These are phyloP conservation scores for Protonibea diacanthus DNA, from an alignment of 2,797 vertebrate species.

Conservation along the genomic window DNA sequence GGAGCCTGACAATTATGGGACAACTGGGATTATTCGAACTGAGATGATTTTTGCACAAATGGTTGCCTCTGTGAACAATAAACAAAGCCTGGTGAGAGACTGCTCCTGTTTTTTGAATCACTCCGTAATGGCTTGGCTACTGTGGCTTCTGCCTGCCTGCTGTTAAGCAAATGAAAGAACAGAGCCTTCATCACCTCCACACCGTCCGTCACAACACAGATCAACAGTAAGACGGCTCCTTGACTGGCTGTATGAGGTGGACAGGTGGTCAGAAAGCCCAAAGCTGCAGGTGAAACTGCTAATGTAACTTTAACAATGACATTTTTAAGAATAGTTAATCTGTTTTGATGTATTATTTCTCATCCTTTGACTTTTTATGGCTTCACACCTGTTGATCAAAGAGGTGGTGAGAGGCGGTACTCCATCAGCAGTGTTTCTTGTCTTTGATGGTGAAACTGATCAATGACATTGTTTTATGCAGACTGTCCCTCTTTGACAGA, in stretches of 20 bases:
- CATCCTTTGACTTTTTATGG: not conserved
- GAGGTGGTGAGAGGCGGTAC: rapidly evolving
- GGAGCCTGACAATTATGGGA: not conserved
- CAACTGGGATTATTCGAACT: not conserved
- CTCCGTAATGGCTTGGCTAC: not conserved
- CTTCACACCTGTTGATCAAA: slow-evolving; percentile 36
- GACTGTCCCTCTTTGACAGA: not conserved
- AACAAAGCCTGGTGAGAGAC: not conserved
- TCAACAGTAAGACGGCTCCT: not conserved
- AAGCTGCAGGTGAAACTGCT: too few species aligned
- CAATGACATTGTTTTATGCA: not conserved
- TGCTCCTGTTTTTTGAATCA: slow-evolving; percentile 20
- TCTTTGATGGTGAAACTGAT: not conserved
- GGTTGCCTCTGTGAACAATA: not conserved
- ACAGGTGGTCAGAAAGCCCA: slow-evolving; percentile 26
- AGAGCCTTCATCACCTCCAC: slow-evolving; percentile 21
- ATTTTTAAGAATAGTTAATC: not conserved
- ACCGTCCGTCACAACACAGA: slow-evolving; percentile 18
- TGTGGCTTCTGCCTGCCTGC: slow-evolving; percentile 34
- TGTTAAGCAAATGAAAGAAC: slow-evolving; percentile 22
- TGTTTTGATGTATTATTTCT: not conserved
- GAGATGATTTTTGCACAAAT: not conserved
- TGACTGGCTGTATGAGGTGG: slow-evolving; percentile 3
- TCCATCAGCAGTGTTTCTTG: not conserved
- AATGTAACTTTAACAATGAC: too few species aligned